Evolutionary conservation across 2,888 invertebrate genomes (phyloP).

Genomic region (Latrodectus hesperus): DNA sequence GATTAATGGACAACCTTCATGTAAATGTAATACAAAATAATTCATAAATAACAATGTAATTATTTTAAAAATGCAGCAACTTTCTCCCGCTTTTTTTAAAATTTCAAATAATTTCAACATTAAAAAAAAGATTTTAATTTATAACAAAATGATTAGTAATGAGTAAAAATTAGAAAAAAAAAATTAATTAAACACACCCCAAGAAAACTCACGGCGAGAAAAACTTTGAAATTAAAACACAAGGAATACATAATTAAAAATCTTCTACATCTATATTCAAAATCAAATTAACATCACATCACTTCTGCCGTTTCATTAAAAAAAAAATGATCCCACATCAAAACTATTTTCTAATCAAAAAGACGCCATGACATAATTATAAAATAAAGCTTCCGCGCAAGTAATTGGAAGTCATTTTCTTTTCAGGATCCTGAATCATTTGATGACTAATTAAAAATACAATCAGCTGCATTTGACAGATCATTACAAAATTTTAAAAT

Average conservation of each 20-base stretch:
- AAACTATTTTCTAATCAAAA: not conserved
- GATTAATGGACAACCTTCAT: too few species aligned
- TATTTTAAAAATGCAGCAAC: too few species aligned
- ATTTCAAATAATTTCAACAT: not conserved
- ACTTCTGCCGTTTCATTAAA: not conserved
- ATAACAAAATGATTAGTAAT: too few species aligned
- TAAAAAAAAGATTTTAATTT: too few species aligned
- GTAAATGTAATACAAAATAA: too few species aligned
- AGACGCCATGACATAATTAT: not conserved
- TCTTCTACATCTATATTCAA: not conserved
- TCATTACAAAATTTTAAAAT: not conserved
- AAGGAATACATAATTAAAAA: not conserved
- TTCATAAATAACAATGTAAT: too few species aligned
- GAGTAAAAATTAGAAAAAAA: not conserved
- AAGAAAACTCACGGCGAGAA: not conserved
- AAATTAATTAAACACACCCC: not conserved
- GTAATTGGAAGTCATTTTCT: slow-evolving; percentile 5
- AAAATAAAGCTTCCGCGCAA: not conserved
- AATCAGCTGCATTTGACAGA: not conserved
- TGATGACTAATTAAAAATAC: slow-evolving; percentile 1
- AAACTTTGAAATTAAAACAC: not conserved
- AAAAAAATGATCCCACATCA: not conserved
- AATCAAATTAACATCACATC: not conserved
- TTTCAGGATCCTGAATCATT: not conserved
- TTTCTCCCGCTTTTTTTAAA: not conserved